A percentile compares a stretch with the other conserved stretches of the same genome.
Evolutionary conservation across 2,113 vertebrate species (phyloP).

Genomic region (Chroicocephalus ridibundus): DNA sequence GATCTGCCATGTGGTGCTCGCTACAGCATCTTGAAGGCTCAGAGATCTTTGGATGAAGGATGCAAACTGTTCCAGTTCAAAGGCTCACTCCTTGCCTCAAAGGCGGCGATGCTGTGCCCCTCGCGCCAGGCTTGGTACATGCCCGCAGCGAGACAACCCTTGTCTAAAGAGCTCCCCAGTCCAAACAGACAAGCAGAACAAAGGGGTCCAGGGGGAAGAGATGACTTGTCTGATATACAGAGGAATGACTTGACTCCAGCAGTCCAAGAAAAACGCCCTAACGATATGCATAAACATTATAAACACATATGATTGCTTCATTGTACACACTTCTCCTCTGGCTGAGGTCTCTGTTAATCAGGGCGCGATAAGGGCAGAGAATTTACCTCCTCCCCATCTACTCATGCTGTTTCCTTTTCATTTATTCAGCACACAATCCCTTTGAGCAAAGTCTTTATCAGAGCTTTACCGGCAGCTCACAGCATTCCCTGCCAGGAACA

Average conservation of each 20-base stretch:
- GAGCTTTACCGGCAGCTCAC: not conserved
- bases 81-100: not conserved
- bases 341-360: not conserved
- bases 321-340: not conserved
- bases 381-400: not conserved
- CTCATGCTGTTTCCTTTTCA: not conserved
- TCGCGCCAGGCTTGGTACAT: rapidly evolving
- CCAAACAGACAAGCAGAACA: not conserved
- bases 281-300: not conserved
- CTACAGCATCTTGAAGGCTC: not conserved
- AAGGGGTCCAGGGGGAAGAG: not conserved
- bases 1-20: not conserved
- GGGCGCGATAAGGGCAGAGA: not conserved
- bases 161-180: not conserved
- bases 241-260: not conserved
- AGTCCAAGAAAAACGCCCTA: not conserved
- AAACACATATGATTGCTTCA: not conserved
- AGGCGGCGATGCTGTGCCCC: rapidly evolving
- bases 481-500: not conserved
- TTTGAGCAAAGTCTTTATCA: not conserved
- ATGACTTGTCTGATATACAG: not conserved
- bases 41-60: not conserved
- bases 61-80: rapidly evolving
- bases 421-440: not conserved
- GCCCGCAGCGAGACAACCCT: not conserved